Conservation (phyloP, 2,113 vertebrate genomes). For the Lasiurus cinereus region DNA sequence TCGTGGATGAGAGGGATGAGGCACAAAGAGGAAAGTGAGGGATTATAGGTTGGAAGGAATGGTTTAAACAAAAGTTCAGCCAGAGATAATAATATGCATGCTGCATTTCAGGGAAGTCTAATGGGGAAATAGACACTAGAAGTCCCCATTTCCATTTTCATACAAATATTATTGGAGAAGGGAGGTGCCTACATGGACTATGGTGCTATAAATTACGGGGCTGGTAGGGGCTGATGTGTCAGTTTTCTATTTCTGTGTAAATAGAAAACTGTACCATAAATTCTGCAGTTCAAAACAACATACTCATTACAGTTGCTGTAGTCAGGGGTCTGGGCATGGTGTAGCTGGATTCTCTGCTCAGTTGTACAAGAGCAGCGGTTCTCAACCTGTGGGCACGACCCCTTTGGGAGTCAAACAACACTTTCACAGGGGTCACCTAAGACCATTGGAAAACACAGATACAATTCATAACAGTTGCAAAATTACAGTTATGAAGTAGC, state of each 20-base stretch:
- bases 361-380: no score
- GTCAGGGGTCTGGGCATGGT: background rate
- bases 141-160: background rate
- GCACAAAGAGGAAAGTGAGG: background rate
- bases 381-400: no score
- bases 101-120: background rate
- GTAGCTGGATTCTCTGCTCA: constrained; percentile 36
- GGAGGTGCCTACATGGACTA: background rate
- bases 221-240: background rate
- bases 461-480: no score
- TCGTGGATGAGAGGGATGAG: background rate
- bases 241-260: constrained; percentile 24
- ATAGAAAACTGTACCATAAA: background rate
- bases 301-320: background rate
- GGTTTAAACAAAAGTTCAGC: constrained; percentile 5
- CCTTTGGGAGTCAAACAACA: no score
- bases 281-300: background rate
- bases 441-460: no score
- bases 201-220: background rate
- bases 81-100: background rate
- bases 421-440: no score
- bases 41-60: background rate
- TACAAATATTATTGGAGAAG: constrained; percentile 25
- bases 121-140: background rate
- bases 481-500: no score